Base-by-base conservation (phyloP, 2,797 vertebrate genomes). In the Rhinophrynus dorsalis region DNA sequence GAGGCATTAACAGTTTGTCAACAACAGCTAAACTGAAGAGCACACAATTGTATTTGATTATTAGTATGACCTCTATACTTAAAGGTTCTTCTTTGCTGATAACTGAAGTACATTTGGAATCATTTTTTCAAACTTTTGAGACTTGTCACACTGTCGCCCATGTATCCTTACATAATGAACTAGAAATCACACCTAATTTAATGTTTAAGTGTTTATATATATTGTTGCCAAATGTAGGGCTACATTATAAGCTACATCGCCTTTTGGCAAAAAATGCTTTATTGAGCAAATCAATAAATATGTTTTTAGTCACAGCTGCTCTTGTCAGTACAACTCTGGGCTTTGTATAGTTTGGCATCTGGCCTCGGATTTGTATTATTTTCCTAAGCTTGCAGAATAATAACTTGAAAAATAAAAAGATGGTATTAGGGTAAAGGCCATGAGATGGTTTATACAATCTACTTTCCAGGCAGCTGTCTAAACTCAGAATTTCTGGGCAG, bases 371-470 rank as follows among this genome's bases (percentile, higher is more conserved):
- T 67, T 67, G 64, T 67, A 67, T 67, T 67, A 55, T 67, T 67
- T 67, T 67, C 52, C 64, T 67, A 67, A 30, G 51, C 52, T 47
- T 32, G 2, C 27, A 47, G 64, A 67, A 67, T 56, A 56, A 67
- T 67, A 67, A 44, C 29, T 67, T 56, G 64, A 67, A 56, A 57
- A 67, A 67, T 67, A 67, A 47, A 67, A 67, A 56, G 52, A 67
- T 57, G 52, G 27, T 23, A 52, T 24, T 67, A 56, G 64, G 38
- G 51, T 55, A 67, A 67, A 67, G 52, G 64, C 52, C 64, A 67
- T 57, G 38, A 57, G 52, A 57, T 67, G 64, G 64, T 67, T 67
- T 67, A 47, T 24, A 57, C 17, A 67, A 37, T 67, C 52, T 33
- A 52, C 35, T 67, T 67, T 57, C 40, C 64, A 57, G 40, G 40